Conservation (phyloP, 2,888 invertebrate genomes). For the Rhodophaea formosa region DNA sequence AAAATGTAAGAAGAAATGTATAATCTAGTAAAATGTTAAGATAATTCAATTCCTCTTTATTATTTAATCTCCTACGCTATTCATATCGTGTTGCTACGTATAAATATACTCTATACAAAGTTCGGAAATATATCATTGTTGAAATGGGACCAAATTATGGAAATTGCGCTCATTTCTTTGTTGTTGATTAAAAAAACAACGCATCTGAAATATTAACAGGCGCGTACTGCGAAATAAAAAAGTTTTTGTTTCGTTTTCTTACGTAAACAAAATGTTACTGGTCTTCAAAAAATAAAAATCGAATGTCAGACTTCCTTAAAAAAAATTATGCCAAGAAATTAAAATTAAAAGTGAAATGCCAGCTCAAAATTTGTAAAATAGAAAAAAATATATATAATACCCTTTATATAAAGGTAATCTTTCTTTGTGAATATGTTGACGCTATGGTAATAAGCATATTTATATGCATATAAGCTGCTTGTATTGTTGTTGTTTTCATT, state of each 20-base stretch:
- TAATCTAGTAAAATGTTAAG: constrained; percentile 29
- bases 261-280: too few relatives aligned
- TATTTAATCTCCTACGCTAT: constrained; percentile 24
- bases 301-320: too few relatives aligned
- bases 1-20: constrained; percentile 26
- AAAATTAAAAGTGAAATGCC: too few relatives aligned
- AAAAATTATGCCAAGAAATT: too few relatives aligned
- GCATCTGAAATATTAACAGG: constrained; percentile 11
- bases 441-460: too few relatives aligned
- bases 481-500: too few relatives aligned
- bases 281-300: too few relatives aligned
- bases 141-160: constrained; percentile 53
- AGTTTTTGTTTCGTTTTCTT: constrained; percentile 11
- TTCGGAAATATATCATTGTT: constrained; percentile 40
- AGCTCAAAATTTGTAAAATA: too few relatives aligned
- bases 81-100: constrained; percentile 24
- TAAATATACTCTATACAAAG: constrained; percentile 24
- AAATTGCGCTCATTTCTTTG: constrained; percentile 41
- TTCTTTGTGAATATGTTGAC: too few relatives aligned
- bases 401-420: too few relatives aligned
- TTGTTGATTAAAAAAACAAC: constrained; percentile 19
- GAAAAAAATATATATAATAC: too few relatives aligned
- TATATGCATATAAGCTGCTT: too few relatives aligned
- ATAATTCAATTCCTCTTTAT: constrained; percentile 26
- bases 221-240: constrained; percentile 17